Evolutionary conservation across 2,888 invertebrate genomes (phyloP).

Genomic region (Cosmia pyralina): DNA sequence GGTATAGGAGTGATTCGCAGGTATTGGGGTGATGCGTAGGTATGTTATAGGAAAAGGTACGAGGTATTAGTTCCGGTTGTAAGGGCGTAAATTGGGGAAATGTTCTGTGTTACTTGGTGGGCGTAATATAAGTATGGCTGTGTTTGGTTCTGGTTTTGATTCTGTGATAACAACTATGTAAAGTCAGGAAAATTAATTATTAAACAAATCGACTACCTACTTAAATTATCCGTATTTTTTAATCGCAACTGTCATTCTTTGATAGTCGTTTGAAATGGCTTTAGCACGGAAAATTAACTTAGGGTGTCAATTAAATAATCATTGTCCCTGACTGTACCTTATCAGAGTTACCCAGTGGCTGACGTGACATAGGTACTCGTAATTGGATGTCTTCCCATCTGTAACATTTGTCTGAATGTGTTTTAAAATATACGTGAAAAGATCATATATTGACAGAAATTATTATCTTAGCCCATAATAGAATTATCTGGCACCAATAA

Average conservation of each 20-base stretch:
- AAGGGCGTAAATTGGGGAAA: conserved; percentile 50
- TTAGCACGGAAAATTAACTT: neutral
- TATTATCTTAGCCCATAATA: conserved; percentile 1
- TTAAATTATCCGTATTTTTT: neutral
- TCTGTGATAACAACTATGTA: neutral
- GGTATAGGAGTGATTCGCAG: conserved; percentile 2
- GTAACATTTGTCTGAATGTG: neutral
- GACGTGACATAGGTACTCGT: neutral
- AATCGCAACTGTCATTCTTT: neutral
- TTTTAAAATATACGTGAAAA: neutral
- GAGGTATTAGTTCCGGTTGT: conserved; percentile 50
- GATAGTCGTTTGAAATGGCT: neutral
- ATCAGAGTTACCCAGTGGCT: neutral
- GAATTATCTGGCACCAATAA: conserved; percentile 4
- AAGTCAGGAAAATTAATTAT: neutral
- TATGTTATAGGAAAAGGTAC: conserved; percentile 39
- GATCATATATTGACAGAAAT: neutral
- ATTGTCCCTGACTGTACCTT: neutral
- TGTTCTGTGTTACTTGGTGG: conserved; percentile 25
- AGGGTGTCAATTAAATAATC: neutral
- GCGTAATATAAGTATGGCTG: conserved; percentile 17
- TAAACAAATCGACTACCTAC: neutral
- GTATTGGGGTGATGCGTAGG: conserved; percentile 15
- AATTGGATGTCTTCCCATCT: neutral
- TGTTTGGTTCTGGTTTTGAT: conserved; percentile 1